Base-by-base conservation (phyloP, 2,797 vertebrate species). In the Melanotaenia trifasciata region DNA sequence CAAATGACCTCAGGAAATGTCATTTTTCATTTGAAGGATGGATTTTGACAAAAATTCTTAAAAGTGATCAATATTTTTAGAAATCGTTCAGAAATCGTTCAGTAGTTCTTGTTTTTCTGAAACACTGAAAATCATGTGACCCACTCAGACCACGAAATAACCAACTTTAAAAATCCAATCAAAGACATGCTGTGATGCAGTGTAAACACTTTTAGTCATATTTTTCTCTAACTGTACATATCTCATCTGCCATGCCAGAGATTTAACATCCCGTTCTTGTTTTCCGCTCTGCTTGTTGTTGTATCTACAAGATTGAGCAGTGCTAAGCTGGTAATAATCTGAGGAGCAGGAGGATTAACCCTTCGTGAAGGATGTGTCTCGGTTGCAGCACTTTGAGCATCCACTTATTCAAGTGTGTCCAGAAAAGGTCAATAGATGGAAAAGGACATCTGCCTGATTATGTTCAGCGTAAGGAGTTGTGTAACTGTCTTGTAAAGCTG, bases 251-350 rank as follows among this genome's bases (percentile, higher is more conserved):
- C 26, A 3, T 1, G 22, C 45, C 5, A 30, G 51, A 68, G 78
- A 61, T 20, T 58, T 67, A 24, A 76, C 87, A 88, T 88, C 10
- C 36, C 36, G 83, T 91, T 87, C 82, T 58, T 91, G 90, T 90
- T 91, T 86, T 85, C 60, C 54, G 3, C 54, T 74, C 60, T 64
- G 79, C 77, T 72, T 84, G 80, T 92, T 88, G 84, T 92, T 90
- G 87, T 81, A 81, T 72, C 74, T 75, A 65, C 64, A 74, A 89
- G 91, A 91, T 90, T 90, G 92, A 86, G 77, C 85, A 79, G 81
- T 83, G 80, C 84, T 93, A 93, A 92, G 14, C 71, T 45, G 18
- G 81, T 93, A 87, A 91, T 94, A 92, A 92, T 93, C 90, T 87
- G 85, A 76, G 79, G 58, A 85, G 82, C 77, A 51, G 40, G 62